Conservation (phyloP, 1,140 invertebrate genomes). For the Wasmannia auropunctata region DNA sequence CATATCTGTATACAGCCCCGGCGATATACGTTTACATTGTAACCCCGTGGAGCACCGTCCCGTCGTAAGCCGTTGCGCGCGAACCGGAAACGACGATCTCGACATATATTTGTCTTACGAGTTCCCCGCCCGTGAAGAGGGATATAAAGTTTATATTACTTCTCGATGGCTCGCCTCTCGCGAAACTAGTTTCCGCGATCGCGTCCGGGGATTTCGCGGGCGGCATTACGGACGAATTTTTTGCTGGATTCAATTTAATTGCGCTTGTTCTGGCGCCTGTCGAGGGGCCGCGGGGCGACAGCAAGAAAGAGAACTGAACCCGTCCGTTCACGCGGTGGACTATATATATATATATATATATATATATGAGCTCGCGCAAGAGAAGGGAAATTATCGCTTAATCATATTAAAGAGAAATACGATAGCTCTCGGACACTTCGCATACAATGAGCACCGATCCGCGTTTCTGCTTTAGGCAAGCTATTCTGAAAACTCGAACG, state of each 20-base stretch:
- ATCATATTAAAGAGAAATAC: slow-evolving; percentile 1
- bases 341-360: too few species aligned
- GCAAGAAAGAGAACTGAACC: not conserved
- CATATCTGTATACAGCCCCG: slow-evolving; percentile 28
- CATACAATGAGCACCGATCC: too few species aligned
- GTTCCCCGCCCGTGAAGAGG: slow-evolving; percentile 53
- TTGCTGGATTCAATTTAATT: slow-evolving; percentile 48
- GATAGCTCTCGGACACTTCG: too few species aligned
- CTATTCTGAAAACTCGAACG: not conserved
- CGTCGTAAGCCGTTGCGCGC: slow-evolving; percentile 31
- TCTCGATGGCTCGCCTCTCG: slow-evolving; percentile 42
- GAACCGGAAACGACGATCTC: slow-evolving; percentile 55
- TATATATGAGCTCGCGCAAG: not conserved
- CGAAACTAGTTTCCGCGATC: slow-evolving; percentile 59
- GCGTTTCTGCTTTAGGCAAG: not conserved
- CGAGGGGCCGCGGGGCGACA: not conserved
- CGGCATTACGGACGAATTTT: slow-evolving; percentile 51
- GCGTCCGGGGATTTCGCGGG: slow-evolving; percentile 40
- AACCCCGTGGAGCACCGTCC: slow-evolving; percentile 6
- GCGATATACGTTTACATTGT: slow-evolving; percentile 59
- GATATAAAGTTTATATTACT: slow-evolving; percentile 69
- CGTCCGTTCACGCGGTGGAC: not conserved
- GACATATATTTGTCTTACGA: slow-evolving; percentile 71
- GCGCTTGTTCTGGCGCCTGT: not conserved
- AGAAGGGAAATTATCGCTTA: not conserved